phyloP scores from a whole-genome alignment of 2,797 vertebrate species.

The Mergus octosetaceus region DNA sequence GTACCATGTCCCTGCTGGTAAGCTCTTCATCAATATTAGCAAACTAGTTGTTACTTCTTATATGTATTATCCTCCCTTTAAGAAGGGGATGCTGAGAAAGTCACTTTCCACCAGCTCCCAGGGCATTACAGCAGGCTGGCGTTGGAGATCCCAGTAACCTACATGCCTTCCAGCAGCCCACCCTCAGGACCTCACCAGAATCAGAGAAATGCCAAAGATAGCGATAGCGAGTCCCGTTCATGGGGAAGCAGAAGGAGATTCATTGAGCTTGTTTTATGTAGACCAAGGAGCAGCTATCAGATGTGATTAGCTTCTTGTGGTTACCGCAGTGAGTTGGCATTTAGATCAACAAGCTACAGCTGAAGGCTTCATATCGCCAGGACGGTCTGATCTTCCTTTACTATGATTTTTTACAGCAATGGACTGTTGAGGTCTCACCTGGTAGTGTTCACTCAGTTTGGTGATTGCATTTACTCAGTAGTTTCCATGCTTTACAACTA shows the following conservation, averaged over 20 bases:
- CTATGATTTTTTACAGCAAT: not conserved
- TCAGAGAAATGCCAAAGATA: fast-evolving
- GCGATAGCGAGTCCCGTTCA: not conserved
- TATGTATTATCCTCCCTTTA: not conserved
- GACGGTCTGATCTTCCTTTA: not conserved
- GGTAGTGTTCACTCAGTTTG: not conserved
- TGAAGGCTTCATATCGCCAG: not conserved
- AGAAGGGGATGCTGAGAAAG: not conserved
- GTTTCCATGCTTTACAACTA: not conserved
- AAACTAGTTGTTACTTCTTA: not conserved
- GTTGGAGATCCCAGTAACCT: not conserved
- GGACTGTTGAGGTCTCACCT: not conserved
- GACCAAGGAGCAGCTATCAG: not conserved
- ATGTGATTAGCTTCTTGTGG: not conserved
- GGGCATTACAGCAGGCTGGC: not conserved
- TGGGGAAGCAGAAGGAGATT: not conserved
- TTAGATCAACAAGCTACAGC: not conserved
- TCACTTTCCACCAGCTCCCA: not conserved
- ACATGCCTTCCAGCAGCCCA: not conserved
- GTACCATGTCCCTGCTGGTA: not conserved
- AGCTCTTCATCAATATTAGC: conserved; percentile 32
- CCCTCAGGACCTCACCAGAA: not conserved
- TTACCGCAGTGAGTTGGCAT: not conserved
- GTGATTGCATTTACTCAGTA: not conserved
- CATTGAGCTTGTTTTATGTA: not conserved